Evolutionary conservation across 1,140 invertebrate genomes (phyloP).

Genomic region (Brachionus paranguensis): DNA sequence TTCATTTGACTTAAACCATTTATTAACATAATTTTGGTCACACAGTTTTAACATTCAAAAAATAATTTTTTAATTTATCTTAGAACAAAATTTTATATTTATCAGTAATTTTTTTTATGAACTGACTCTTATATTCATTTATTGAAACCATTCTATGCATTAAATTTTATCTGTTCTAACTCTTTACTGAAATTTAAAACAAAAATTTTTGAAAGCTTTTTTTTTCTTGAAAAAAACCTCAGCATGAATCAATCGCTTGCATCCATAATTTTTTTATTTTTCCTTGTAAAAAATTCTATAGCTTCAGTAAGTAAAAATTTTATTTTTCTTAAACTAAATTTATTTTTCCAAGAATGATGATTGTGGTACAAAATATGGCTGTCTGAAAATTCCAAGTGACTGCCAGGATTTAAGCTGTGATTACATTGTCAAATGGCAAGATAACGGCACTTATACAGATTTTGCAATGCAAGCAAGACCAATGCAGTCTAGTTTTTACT

Average conservation of each 20-base stretch:
- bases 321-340: neutral
- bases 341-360: neutral
- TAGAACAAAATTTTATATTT: neutral
- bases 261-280: neutral
- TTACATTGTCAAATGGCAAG: constrained; percentile 18
- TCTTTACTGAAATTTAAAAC: neutral
- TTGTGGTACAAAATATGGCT: constrained; percentile 2
- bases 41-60: neutral
- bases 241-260: neutral
- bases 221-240: neutral
- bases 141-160: neutral
- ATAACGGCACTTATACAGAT: neutral
- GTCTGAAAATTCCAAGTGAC: neutral
- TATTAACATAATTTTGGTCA: neutral
- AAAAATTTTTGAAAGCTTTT: too few species aligned
- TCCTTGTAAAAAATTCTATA: neutral
- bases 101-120: neutral
- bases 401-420: neutral
- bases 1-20: neutral
- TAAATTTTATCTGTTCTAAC: neutral
- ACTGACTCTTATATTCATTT: neutral
- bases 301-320: neutral
- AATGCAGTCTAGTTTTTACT: neutral
- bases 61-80: too few species aligned
- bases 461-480: neutral